Base-by-base conservation (phyloP, 2,113 vertebrate species). In the Lycaon pictus region DNA sequence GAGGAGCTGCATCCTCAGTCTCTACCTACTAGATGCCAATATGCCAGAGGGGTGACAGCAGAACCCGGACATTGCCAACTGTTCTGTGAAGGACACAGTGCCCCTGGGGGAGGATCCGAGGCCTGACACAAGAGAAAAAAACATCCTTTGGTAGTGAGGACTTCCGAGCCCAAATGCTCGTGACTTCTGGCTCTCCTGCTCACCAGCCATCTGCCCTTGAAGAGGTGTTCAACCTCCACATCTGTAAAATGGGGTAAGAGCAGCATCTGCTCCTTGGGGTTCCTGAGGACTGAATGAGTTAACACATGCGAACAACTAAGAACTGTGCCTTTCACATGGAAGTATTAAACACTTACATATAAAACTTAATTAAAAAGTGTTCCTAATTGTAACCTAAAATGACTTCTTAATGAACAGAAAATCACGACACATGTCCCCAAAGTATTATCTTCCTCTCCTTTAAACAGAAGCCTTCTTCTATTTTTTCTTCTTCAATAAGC, bases 331-430 rank as follows among this genome's bases (percentile, higher is more conserved):
- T 96, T 82, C 43, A 35, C 25, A 77, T 0, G 55, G 1, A 51
- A 88, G 35, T 27, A 63, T 63, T 37, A 69, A 96, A 93, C 53
- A 55, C 35, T 74, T 58, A 83, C 1, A 27, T 17, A 65, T 7
- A 72, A 92, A 95, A 90, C 67, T 79, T 93, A 90, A 95, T 90
- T 94, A 95, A 96, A 93, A 88, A 27, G 5, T 77, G 5, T 87
- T 94, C 87, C 83, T 83, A 55, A 97, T n/a, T 84, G 55, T 79
- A 88, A 88, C 5, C 76, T 80, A 88, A 88, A 94, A 67, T 93
- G 67, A 87, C n/a, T 72, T 95, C 82, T 80, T 89, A 91, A 93
- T 93, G 53, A 90, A 88, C 20, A 91, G 58, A 85, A 97, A 96
- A 92, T 27, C n/a, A 93, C 0, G 6, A 22, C 32, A 56, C 32